Evolutionary conservation across 2,888 invertebrate genomes (phyloP), one percentile per base, ranked within the genome.

Genomic region (Phalangium opilio): DNA sequence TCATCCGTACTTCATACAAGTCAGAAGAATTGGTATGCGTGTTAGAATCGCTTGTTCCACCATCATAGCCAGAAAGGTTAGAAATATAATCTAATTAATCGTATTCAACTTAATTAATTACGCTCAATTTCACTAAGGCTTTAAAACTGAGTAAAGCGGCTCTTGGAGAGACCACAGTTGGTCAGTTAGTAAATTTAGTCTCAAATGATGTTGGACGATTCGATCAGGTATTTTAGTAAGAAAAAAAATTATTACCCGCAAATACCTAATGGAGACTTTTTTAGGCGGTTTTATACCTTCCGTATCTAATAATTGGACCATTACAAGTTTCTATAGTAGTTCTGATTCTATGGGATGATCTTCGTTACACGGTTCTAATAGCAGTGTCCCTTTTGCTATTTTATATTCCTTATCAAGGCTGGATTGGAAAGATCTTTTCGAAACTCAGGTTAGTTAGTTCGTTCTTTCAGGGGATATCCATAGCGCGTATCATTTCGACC

Each of bases 201-300:
- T 89, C 91, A 1, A 95, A 93, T 63, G 95, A 96, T 67, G 85
- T 93, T 53, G 83, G 83, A 60, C 75, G 83, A 43, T 89, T 95
- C 65, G 95, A 95, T 40, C 77, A 87, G 62, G 83, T n/a, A n/a
- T n/a, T n/a, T n/a, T n/a, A n/a, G n/a, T n/a, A n/a, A n/a, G n/a
- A n/a, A n/a, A n/a, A n/a, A n/a, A n/a, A n/a, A n/a, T n/a, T n/a
- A n/a, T n/a, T n/a, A n/a, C n/a, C n/a, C n/a, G n/a, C n/a, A n/a
- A n/a, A n/a, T n/a, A n/a, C n/a, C n/a, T n/a, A n/a, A n/a, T n/a
- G n/a, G n/a, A n/a, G n/a, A n/a, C n/a, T n/a, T n/a, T n/a, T n/a
- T n/a, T n/a, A n/a, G n/a, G n/a, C 84, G 10, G 76, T 86, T 49
- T 76, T 86, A 56, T 83, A 90, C 64, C 68, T 87, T 8, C 90